These are phyloP conservation scores for Threskiornis aethiopicus DNA, from an alignment of 2,797 vertebrate species.

Conservation along the genomic window DNA sequence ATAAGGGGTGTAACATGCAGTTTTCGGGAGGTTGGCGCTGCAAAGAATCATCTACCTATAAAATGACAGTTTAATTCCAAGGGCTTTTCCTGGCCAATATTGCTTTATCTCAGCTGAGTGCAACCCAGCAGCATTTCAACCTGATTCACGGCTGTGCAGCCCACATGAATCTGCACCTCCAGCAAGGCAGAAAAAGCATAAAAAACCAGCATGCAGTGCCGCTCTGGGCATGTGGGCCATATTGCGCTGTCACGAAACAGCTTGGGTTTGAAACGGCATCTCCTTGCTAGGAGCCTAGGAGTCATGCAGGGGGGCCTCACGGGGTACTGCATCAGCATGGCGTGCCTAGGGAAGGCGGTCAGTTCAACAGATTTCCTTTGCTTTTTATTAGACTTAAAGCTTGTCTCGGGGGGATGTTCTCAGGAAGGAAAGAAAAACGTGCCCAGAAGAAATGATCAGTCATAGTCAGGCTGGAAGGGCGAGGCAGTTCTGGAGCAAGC, in stretches of 20 bases:
- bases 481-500: background rate
- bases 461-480: background rate
- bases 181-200: background rate
- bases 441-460: background rate
- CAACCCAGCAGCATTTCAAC: background rate
- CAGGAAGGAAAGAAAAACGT: constrained; percentile 19
- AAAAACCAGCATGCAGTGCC: accelerated
- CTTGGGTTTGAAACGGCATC: background rate
- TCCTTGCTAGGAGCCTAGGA: background rate
- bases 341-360: background rate
- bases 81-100: background rate
- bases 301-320: accelerated
- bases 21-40: background rate
- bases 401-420: background rate
- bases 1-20: accelerated
- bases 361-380: background rate
- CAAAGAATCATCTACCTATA: background rate
- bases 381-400: constrained; percentile 16
- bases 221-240: background rate
- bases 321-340: background rate
- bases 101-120: background rate
- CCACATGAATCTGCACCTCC: background rate
- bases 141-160: background rate
- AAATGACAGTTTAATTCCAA: background rate
- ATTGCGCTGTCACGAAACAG: background rate